These are phyloP conservation scores for Drosophila bocki DNA, from an alignment of 1,140 invertebrate genomes.

Conservation along the genomic window DNA sequence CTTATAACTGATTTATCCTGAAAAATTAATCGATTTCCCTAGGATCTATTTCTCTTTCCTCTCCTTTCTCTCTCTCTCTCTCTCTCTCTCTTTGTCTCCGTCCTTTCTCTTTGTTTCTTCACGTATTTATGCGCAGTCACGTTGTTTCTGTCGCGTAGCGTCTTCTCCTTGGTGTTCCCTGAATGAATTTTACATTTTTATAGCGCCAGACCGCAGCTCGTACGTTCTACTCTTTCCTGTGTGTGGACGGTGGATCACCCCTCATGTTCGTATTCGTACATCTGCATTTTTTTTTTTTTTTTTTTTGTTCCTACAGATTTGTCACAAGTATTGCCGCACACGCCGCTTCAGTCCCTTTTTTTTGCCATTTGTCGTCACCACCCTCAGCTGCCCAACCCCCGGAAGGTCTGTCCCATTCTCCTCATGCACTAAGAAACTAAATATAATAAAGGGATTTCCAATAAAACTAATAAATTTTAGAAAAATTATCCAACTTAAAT, in stretches of 20 bases:
- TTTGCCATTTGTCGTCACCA: conserved; percentile 73
- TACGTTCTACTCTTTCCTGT: conserved; percentile 18
- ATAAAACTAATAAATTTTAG: too few species aligned
- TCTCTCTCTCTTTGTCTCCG: neutral
- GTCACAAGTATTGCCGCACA: conserved; percentile 78
- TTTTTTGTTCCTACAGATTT: conserved; percentile 63
- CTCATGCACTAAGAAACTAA: neutral
- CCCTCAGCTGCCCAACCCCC: conserved; percentile 19
- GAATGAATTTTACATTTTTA: conserved; percentile 83
- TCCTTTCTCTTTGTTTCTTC: conserved; percentile 50
- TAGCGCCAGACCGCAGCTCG: conserved; percentile 45
- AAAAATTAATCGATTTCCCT: conserved; percentile 25
- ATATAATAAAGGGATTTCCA: too few species aligned
- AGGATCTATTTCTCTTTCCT: neutral
- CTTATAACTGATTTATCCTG: neutral
- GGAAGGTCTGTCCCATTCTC: conserved; percentile 17
- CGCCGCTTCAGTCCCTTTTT: conserved; percentile 42
- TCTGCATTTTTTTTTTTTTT: conserved; percentile 36
- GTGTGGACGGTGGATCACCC: conserved; percentile 38
- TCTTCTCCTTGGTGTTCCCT: conserved; percentile 43
- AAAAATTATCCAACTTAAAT: too few species aligned
- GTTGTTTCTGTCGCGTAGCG: conserved; percentile 63
- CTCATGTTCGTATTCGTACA: conserved; percentile 51
- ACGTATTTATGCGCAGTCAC: conserved; percentile 80
- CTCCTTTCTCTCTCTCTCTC: neutral